Percentiles rank a stretch among this genome's conserved stretches.
Conservation (phyloP, 2,113 vertebrate genomes). For the Oceanodroma tethys region DNA sequence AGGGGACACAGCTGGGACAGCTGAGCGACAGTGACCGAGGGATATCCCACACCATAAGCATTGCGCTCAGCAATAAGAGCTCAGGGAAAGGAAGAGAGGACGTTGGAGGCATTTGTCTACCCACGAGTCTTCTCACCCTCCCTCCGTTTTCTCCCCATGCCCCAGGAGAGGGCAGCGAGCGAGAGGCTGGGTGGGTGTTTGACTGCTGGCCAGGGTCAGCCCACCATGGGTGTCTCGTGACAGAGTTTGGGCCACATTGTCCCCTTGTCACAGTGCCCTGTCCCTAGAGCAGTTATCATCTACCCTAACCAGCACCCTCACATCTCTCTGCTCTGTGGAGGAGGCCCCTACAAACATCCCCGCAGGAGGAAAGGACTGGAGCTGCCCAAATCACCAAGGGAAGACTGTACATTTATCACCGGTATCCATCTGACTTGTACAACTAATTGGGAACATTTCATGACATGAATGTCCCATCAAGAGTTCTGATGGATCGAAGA, state of each 20-base stretch:
- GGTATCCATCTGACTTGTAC: background rate
- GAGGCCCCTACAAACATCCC: background rate
- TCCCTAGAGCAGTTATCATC: background rate
- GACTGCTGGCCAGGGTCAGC: background rate
- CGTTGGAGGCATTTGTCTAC: accelerated
- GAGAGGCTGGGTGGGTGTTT: background rate
- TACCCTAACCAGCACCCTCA: background rate
- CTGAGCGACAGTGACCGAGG: background rate
- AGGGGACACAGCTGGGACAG: background rate
- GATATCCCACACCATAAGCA: background rate
- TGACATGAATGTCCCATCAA: background rate
- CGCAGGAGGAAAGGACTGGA: background rate
- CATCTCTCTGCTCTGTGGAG: background rate
- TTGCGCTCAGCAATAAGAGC: background rate
- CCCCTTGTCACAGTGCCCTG: background rate
- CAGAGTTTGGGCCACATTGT: background rate
- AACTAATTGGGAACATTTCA: background rate
- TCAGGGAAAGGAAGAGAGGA: background rate
- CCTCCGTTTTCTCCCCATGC: background rate
- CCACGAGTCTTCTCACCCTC: background rate
- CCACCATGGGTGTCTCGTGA: background rate
- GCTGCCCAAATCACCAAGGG: background rate
- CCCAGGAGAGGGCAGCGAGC: background rate
- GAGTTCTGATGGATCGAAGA: background rate
- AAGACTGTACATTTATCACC: background rate